Evolutionary conservation across 2,888 invertebrate species (phyloP).

Genomic region (Brachylomia viminalis): DNA sequence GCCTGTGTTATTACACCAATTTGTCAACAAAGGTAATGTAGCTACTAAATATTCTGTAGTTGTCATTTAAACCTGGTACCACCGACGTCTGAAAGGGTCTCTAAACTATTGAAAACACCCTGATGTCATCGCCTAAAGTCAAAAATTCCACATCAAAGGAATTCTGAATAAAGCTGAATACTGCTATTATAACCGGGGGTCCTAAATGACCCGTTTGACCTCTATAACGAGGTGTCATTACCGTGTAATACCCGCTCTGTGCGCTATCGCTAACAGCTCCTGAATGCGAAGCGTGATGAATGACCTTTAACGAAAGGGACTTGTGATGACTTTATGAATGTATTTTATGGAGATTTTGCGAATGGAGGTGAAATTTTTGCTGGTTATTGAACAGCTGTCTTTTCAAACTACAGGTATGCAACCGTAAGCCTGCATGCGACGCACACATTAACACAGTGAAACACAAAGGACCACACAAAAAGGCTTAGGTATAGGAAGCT

Average conservation of each 20-base stretch:
- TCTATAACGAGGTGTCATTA: constrained; percentile 51
- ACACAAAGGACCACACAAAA: background rate
- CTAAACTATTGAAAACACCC: background rate
- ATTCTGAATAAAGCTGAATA: constrained; percentile 48
- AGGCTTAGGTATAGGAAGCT: background rate
- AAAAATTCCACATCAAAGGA: constrained; percentile 36
- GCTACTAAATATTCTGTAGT: background rate
- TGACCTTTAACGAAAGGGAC: constrained; percentile 25
- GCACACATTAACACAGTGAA: background rate
- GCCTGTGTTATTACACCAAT: background rate
- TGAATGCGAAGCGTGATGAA: constrained; percentile 48
- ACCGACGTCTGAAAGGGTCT: background rate
- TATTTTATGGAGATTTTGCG: constrained; percentile 7
- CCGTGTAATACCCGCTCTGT: constrained; percentile 6
- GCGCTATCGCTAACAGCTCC: constrained; percentile 12
- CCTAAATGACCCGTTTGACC: constrained; percentile 32
- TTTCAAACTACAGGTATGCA: background rate
- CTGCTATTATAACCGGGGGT: constrained; percentile 16
- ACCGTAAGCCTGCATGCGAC: background rate
- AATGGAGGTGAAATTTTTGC: background rate
- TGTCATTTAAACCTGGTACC: background rate
- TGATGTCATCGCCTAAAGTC: constrained; percentile 1
- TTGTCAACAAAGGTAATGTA: background rate
- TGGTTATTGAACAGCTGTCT: background rate
- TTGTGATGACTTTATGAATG: constrained; percentile 22